phyloP scores from a whole-genome alignment of 1,140 invertebrate genomes.

The Drosophila melanica region DNA sequence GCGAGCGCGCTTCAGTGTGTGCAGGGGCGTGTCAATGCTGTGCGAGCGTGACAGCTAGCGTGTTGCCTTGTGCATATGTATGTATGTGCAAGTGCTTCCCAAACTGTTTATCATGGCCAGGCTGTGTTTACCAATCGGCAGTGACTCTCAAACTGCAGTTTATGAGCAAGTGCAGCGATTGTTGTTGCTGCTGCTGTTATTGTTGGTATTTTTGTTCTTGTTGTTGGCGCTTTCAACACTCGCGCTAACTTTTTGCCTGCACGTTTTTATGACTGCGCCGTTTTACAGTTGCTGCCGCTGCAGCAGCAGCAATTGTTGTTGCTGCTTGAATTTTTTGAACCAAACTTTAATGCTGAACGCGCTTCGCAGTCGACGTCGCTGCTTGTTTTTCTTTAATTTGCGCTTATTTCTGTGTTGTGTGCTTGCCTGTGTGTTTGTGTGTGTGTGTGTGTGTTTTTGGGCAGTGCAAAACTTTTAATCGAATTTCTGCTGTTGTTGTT shows the following conservation, averaged over 20 bases:
- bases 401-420: constrained; percentile 41
- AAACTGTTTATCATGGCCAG: constrained; percentile 2
- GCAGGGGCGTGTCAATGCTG: constrained; percentile 42
- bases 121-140: constrained; percentile 3
- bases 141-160: constrained; percentile 22
- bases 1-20: constrained; percentile 12
- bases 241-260: constrained; percentile 37
- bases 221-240: constrained; percentile 40
- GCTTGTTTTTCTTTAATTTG: constrained; percentile 80
- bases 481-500: constrained; percentile 70
- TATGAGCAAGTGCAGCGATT: constrained; percentile 26
- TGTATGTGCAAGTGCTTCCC: not conserved
- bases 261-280: constrained; percentile 48
- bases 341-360: constrained; percentile 14
- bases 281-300: constrained; percentile 30
- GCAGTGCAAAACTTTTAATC: constrained; percentile 75
- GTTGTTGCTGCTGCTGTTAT: constrained; percentile 3
- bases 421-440: constrained; percentile 22
- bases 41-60: constrained; percentile 34
- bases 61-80: not conserved
- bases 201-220: constrained; percentile 9
- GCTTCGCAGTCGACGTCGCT: constrained; percentile 8
- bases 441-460: constrained; percentile 30
- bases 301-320: constrained; percentile 9
- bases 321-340: constrained; percentile 26